Evolutionary conservation across 2,113 vertebrate genomes (phyloP).

Genomic region (Chaetodon auriga): DNA sequence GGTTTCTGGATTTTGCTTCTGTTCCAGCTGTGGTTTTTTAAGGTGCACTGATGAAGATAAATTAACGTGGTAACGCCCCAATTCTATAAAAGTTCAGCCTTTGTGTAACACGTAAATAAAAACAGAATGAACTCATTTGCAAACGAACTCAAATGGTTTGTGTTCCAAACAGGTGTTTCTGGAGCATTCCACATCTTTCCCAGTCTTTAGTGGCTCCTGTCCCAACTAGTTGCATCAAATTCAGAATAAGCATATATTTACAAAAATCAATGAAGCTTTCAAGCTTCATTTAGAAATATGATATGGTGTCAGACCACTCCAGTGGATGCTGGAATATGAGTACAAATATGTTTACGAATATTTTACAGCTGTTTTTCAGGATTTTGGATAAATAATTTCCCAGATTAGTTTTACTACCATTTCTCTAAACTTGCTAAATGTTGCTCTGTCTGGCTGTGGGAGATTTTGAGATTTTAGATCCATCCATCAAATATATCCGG

Average conservation of each 20-base stretch:
- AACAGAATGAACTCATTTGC: too few relatives aligned
- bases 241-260: too few relatives aligned
- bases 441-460: neutral
- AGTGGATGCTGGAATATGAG: neutral
- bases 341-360: neutral
- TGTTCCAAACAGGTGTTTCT: too few relatives aligned
- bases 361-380: neutral
- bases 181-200: too few relatives aligned
- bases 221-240: too few relatives aligned
- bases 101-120: too few relatives aligned
- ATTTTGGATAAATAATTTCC: neutral
- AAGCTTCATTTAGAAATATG: neutral
- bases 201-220: too few relatives aligned
- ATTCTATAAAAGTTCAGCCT: too few relatives aligned
- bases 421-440: neutral
- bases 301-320: neutral
- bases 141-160: too few relatives aligned
- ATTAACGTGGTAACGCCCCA: neutral
- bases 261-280: too few relatives aligned
- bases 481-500: neutral
- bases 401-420: neutral
- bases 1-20: slow-evolving; percentile 42
- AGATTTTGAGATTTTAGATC: neutral
- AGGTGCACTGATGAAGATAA: slow-evolving; percentile 29
- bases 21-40: slow-evolving; percentile 25